Evolutionary conservation across 2,113 vertebrate genomes (phyloP).

Genomic region (Esox niger): DNA sequence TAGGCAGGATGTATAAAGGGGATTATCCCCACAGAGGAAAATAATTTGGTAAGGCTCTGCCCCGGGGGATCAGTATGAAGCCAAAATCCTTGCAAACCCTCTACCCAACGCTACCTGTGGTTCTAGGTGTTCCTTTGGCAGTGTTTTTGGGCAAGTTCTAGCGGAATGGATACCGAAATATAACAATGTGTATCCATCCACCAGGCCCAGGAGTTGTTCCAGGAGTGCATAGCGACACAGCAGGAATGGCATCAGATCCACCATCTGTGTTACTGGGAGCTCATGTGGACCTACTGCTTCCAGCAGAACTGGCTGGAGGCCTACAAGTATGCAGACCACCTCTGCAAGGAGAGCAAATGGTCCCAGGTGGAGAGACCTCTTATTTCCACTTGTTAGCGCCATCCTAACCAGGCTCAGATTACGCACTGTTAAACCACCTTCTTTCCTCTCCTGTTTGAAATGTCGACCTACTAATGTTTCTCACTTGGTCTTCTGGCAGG

Average conservation of each 20-base stretch:
- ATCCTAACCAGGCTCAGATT: no score
- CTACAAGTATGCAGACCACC: constrained; percentile 85
- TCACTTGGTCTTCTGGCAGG: constrained; percentile 65
- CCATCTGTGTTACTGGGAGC: constrained; percentile 95
- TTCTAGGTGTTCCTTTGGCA: no score
- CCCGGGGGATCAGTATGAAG: no score
- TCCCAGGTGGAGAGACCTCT: constrained; percentile 83
- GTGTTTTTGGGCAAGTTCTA: no score
- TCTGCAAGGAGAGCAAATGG: constrained; percentile 94
- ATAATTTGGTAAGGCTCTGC: no score
- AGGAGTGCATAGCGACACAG: constrained; percentile 85
- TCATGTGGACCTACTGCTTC: constrained; percentile 89
- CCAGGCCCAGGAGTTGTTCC: constrained; percentile 83
- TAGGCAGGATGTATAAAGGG: no score
- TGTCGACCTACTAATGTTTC: neutral
- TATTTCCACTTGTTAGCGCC: no score
- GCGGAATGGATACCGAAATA: no score
- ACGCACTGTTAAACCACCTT: no score
- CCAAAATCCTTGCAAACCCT: no score
- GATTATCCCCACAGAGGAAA: no score
- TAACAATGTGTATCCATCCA: constrained; percentile 30
- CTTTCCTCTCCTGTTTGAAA: neutral
- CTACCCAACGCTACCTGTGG: no score
- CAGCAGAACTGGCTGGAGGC: constrained; percentile 88
- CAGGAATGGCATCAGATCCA: constrained; percentile 94